Evolutionary conservation across 2,888 invertebrate genomes (phyloP).

Genomic region (Hydriomena furcata): DNA sequence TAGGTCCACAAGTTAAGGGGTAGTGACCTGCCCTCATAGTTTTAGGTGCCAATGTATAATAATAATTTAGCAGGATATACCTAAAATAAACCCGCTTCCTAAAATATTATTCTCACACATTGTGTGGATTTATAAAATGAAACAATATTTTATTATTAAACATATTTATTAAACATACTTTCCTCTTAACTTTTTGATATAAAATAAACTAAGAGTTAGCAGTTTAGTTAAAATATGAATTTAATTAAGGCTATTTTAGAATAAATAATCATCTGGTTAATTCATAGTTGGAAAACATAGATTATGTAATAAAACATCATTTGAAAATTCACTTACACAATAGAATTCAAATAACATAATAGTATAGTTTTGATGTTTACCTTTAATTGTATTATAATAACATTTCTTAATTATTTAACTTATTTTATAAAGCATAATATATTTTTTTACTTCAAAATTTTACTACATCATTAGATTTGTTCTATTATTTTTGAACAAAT

Average conservation of each 20-base stretch:
- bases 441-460: background rate
- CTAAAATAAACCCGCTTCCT: too few relatives aligned
- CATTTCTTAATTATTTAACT: too few relatives aligned
- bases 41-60: too few relatives aligned
- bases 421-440: slow-evolving; percentile 3
- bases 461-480: slow-evolving; percentile 1
- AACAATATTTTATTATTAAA: slow-evolving; percentile 9
- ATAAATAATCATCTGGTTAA: slow-evolving; percentile 23
- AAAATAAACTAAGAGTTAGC: slow-evolving; percentile 69
- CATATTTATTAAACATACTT: slow-evolving; percentile 56
- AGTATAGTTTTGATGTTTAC: too few relatives aligned
- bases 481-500: slow-evolving; percentile 9
- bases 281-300: background rate
- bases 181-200: slow-evolving; percentile 68
- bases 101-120: too few relatives aligned
- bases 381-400: too few relatives aligned
- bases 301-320: background rate
- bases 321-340: too few relatives aligned
- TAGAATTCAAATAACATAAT: too few relatives aligned
- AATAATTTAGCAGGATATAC: too few relatives aligned
- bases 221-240: slow-evolving; percentile 48
- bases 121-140: slow-evolving; percentile 2
- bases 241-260: slow-evolving; percentile 12
- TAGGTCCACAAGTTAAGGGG: too few relatives aligned
- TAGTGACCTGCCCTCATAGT: too few relatives aligned